A percentile compares a stretch with the other conserved stretches of the same genome.
These are phyloP conservation scores for Meliscaeva auricollis DNA, from an alignment of 2,888 invertebrate species.

Conservation along the genomic window DNA sequence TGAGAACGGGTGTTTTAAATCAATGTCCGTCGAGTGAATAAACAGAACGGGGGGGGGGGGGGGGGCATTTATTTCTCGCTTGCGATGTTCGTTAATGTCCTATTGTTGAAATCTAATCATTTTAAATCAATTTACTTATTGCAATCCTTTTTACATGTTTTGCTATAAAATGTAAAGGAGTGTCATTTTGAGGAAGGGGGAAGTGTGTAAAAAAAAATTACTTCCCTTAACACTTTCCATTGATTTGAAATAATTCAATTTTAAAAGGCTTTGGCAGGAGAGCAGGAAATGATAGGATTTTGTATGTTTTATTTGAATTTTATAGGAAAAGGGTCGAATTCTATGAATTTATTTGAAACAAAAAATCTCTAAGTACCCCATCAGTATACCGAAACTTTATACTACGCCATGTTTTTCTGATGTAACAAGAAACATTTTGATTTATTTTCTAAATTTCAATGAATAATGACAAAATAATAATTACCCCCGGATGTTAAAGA, in stretches of 20 bases:
- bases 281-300: slow-evolving; percentile 23
- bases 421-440: slow-evolving; percentile 52
- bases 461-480: slow-evolving; percentile 74
- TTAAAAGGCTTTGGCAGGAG: background rate
- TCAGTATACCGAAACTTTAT: background rate
- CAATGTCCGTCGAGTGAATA: slow-evolving; percentile 47
- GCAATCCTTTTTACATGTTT: slow-evolving; percentile 41
- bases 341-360: background rate
- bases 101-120: slow-evolving; percentile 71
- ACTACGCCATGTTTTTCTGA: slow-evolving; percentile 57
- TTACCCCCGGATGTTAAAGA: slow-evolving; percentile 52
- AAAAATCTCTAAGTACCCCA: no score
- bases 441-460: slow-evolving; percentile 56
- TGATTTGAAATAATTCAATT: slow-evolving; percentile 31
- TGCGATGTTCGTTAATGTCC: slow-evolving; percentile 63
- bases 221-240: slow-evolving; percentile 37
- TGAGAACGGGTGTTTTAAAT: slow-evolving; percentile 46
- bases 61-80: background rate
- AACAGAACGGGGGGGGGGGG: slow-evolving; percentile 8
- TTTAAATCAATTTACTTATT: slow-evolving; percentile 71
- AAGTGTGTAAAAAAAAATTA: slow-evolving; percentile 14
- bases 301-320: slow-evolving; percentile 23
- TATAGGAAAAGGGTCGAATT: slow-evolving; percentile 18
- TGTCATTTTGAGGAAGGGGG: background rate
- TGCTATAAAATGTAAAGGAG: no score